Evolutionary conservation across 1,140 invertebrate genomes (phyloP).

Genomic region (Eumaeus atala): DNA sequence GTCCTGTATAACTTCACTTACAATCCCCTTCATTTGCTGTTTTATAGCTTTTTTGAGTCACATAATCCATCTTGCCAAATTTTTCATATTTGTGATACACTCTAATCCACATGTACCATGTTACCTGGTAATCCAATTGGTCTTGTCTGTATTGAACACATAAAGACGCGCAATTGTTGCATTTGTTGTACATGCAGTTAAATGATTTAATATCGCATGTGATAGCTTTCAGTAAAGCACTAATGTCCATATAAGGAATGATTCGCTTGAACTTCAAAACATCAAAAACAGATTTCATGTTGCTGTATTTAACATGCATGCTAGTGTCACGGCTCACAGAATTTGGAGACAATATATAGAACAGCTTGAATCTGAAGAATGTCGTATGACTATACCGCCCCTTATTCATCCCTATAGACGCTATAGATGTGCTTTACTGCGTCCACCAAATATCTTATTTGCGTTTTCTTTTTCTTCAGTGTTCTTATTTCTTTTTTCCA

Average conservation of each 20-base stretch:
- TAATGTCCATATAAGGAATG: not conserved
- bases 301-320: too few species aligned
- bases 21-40: conserved; percentile 11
- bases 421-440: too few species aligned
- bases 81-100: conserved; percentile 15
- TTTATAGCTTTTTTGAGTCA: conserved; percentile 9
- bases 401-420: too few species aligned
- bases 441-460: too few species aligned
- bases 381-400: too few species aligned
- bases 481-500: too few species aligned
- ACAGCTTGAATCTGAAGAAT: too few species aligned
- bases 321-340: too few species aligned
- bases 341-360: too few species aligned
- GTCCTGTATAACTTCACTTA: conserved; percentile 3
- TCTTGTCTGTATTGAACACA: conserved; percentile 2
- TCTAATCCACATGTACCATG: conserved; percentile 12
- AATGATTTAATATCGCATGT: conserved; percentile 14
- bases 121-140: conserved; percentile 3
- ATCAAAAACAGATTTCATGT: too few species aligned
- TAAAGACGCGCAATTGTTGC: conserved; percentile 3
- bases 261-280: not conserved
- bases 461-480: too few species aligned
- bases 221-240: not conserved
- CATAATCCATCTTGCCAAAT: conserved; percentile 3
- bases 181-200: conserved; percentile 12